Percentiles rank a stretch among this genome's conserved stretches.
Evolutionary conservation across 2,888 invertebrate species (phyloP).

Genomic region (Bhutanitis thaidina): DNA sequence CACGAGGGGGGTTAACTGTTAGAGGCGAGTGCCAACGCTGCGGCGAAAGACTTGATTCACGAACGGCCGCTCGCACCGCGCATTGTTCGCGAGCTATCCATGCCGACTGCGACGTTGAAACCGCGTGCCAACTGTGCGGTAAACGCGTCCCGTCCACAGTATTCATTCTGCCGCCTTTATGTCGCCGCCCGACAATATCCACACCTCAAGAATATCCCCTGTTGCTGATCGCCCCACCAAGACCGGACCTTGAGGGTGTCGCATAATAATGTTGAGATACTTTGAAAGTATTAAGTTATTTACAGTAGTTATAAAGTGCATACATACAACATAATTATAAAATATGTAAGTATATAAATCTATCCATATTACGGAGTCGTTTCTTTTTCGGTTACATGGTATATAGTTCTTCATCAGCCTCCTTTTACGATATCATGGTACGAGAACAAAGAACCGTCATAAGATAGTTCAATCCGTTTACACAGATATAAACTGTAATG

Average conservation of each 20-base stretch:
- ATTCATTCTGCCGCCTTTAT: conserved; percentile 32
- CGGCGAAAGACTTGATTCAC: conserved; percentile 38
- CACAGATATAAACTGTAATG: too few species aligned
- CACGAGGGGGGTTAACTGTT: conserved; percentile 50
- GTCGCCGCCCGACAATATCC: conserved; percentile 26
- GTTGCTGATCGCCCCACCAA: conserved; percentile 57
- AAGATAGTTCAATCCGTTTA: too few species aligned
- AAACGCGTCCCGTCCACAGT: conserved; percentile 34
- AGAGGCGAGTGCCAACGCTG: conserved; percentile 55
- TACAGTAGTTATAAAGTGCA: too few species aligned
- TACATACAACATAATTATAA: too few species aligned
- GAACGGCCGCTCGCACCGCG: conserved; percentile 40
- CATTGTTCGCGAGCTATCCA: conserved; percentile 63
- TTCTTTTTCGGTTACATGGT: too few species aligned
- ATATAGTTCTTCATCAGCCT: too few species aligned
- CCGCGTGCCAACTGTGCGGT: conserved; percentile 50
- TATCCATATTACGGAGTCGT: too few species aligned
- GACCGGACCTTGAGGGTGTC: conserved; percentile 65
- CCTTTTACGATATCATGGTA: too few species aligned
- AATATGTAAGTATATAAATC: too few species aligned
- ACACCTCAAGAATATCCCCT: conserved; percentile 41
- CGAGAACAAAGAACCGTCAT: too few species aligned
- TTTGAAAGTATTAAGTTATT: too few species aligned
- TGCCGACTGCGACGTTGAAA: conserved; percentile 44
- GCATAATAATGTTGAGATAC: conserved; percentile 30